Conservation (phyloP, 2,797 vertebrate species). For the Nannoperca australis region DNA sequence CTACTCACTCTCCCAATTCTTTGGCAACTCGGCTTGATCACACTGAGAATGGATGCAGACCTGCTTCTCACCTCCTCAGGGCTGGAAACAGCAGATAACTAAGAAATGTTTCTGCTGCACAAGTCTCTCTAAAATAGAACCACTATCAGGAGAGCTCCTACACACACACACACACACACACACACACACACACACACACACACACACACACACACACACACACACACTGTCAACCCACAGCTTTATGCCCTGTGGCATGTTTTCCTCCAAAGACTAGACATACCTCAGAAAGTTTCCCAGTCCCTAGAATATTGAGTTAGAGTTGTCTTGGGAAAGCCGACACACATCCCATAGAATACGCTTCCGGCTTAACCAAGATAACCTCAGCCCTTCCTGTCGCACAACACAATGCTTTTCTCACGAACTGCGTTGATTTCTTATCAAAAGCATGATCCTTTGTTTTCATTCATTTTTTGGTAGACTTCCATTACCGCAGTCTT, state of each 20-base stretch:
- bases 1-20: conserved; percentile 54
- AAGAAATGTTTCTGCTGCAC: conserved; percentile 69
- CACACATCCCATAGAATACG: conserved; percentile 22
- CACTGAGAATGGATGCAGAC: conserved; percentile 68
- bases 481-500: background rate
- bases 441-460: background rate
- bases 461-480: background rate
- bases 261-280: conserved; percentile 60
- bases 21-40: conserved; percentile 64
- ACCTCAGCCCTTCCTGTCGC: conserved; percentile 35
- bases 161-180: conserved; percentile 20
- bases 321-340: conserved; percentile 35
- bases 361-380: conserved; percentile 40
- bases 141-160: conserved; percentile 69
- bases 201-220: conserved; percentile 30
- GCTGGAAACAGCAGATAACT: conserved; percentile 77
- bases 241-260: conserved; percentile 65
- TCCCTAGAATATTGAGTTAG: conserved; percentile 39
- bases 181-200: background rate
- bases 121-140: conserved; percentile 78
- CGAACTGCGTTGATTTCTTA: conserved; percentile 5
- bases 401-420: conserved; percentile 36
- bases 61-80: conserved; percentile 72
- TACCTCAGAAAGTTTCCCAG: conserved; percentile 58
- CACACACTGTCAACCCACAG: conserved; percentile 54